These are phyloP conservation scores for Polypedilum pembai DNA, from an alignment of 1,140 invertebrate species.

Conservation along the genomic window DNA sequence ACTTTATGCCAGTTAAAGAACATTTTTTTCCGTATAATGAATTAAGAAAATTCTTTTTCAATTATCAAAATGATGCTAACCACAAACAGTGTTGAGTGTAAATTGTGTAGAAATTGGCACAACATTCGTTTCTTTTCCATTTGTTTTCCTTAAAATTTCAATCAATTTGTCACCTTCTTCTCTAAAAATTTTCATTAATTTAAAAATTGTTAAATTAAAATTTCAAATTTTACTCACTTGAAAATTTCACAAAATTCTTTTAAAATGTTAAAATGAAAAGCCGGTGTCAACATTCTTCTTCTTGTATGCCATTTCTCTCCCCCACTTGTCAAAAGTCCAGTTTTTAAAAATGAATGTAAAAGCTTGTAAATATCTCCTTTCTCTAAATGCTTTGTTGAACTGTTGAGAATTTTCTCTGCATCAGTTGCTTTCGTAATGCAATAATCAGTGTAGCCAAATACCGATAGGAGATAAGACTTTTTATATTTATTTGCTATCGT, in stretches of 20 bases:
- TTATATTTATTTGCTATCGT: background rate
- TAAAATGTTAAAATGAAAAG: conserved; percentile 85
- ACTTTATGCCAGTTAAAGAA: too few relatives aligned
- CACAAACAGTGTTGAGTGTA: conserved; percentile 72
- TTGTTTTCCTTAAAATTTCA: conserved; percentile 35
- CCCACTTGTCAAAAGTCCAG: conserved; percentile 55
- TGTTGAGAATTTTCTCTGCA: conserved; percentile 36
- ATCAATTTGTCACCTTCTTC: conserved; percentile 45
- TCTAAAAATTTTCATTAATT: conserved; percentile 53
- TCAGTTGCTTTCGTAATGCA: conserved; percentile 34
- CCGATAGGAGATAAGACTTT: conserved; percentile 34
- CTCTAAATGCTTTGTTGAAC: conserved; percentile 36
- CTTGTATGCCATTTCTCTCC: conserved; percentile 70
- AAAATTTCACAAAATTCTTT: conserved; percentile 53
- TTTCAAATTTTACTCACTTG: background rate
- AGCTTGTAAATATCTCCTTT: conserved; percentile 44
- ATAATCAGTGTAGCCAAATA: conserved; percentile 35
- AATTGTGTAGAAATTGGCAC: conserved; percentile 60
- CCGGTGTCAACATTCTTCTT: conserved; percentile 78
- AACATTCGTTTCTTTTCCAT: conserved; percentile 49
- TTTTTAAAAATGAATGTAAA: conserved; percentile 57
- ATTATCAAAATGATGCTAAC: conserved; percentile 44
- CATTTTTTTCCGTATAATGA: too few relatives aligned
- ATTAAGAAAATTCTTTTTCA: background rate
- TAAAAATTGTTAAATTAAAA: background rate